phyloP scores from a whole-genome alignment of 1,140 invertebrate genomes.

The Pararge aegeria region DNA sequence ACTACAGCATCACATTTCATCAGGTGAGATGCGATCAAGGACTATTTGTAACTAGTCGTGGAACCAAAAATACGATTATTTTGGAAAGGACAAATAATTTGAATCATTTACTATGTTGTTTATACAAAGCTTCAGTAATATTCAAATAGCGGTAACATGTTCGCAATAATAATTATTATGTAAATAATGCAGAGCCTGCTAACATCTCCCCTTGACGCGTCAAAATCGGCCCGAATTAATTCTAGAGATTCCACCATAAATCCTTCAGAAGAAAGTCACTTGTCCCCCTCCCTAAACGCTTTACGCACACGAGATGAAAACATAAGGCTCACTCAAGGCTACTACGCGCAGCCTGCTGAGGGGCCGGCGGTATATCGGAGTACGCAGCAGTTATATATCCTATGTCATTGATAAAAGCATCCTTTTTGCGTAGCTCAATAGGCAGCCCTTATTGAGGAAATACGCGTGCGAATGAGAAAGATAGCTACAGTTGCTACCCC shows the following conservation, averaged over 20 bases:
- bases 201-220: constrained; percentile 34
- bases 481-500: constrained; percentile 37
- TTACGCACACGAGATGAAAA: constrained; percentile 76
- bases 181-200: constrained; percentile 39
- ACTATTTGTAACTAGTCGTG: too few relatives aligned
- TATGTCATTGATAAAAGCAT: constrained; percentile 74
- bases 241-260: constrained; percentile 69
- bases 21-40: too few relatives aligned
- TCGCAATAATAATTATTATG: constrained; percentile 37
- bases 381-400: constrained; percentile 55
- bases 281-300: constrained; percentile 70
- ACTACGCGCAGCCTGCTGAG: constrained; percentile 53
- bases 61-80: too few relatives aligned
- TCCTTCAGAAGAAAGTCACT: constrained; percentile 68
- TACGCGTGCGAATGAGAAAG: constrained; percentile 53
- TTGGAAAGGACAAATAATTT: too few relatives aligned
- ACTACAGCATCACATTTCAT: too few relatives aligned
- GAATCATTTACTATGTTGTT: too few relatives aligned
- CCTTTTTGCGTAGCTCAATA: constrained; percentile 66
- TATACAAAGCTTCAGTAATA: neutral
- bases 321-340: constrained; percentile 74
- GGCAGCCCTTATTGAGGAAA: constrained; percentile 45
- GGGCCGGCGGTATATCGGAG: constrained; percentile 13
- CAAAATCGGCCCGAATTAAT: constrained; percentile 68
- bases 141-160: constrained; percentile 17